phyloP scores from a whole-genome alignment of 2,797 vertebrate genomes.

The Etheostoma perlongum region DNA sequence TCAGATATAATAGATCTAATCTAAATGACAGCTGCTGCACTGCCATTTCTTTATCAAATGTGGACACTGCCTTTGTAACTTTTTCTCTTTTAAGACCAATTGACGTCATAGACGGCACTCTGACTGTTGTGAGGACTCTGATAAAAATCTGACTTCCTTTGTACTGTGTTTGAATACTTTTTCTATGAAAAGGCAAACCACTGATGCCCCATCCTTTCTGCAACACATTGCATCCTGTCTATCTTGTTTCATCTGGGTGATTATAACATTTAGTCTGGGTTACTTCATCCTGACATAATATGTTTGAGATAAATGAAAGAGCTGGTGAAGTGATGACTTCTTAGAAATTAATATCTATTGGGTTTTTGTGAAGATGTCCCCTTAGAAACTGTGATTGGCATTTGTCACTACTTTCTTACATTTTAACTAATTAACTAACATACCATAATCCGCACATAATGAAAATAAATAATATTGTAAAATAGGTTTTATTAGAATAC shows the following conservation, averaged over 20 bases:
- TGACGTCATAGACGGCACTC: not conserved
- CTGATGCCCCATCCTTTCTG: conserved; percentile 3
- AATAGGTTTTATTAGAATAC: not conserved
- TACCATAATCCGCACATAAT: not conserved
- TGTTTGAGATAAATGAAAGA: too few species aligned
- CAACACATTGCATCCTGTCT: accelerated
- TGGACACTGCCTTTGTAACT: not conserved
- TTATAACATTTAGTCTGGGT: too few species aligned
- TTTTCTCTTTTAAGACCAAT: not conserved
- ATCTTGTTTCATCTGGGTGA: not conserved
- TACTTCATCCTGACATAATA: not conserved
- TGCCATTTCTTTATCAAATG: not conserved
- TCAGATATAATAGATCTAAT: conserved; percentile 40
- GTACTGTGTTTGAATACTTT: not conserved
- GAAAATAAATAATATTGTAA: not conserved
- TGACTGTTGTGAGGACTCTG: not conserved
- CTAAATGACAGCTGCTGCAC: conserved; percentile 17
- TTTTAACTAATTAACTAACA: too few species aligned
- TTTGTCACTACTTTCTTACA: too few species aligned
- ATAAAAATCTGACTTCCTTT: not conserved
- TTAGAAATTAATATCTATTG: not conserved
- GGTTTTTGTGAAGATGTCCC: not conserved
- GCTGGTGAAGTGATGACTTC: too few species aligned
- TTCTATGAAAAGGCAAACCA: not conserved
- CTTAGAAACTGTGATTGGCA: too few species aligned